Evolutionary conservation across 2,113 vertebrate genomes (phyloP), one percentile per base, ranked within the genome.

Genomic region (Pungitius pungitius): DNA sequence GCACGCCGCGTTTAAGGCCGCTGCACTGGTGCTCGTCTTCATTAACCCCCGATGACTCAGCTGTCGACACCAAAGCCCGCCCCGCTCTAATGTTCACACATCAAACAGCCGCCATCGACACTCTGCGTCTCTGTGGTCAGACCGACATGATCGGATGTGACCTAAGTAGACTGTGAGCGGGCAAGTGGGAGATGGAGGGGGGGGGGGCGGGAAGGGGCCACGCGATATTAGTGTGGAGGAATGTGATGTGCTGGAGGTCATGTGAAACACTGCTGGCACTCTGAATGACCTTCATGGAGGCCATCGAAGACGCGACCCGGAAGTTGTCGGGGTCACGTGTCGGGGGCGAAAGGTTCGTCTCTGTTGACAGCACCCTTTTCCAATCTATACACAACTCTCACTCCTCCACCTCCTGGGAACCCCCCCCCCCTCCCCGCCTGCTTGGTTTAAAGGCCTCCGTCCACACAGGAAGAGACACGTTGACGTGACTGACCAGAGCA

Each of bases 41-140:
- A 86, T 89, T 90, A 87, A 92, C 87, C 89, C 78, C 80, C 35
- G n/a, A n/a, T 89, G 88, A 91, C 84, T 92, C 88, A 90, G 82
- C 77, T 55, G 85, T 72, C 82, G 82, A 89, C 87, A 82, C 72
- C 42, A 45, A 58, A 74, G 79, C 64, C 74, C 56, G 26, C 11
- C 71, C 68, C 37, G 35, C 73, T 79, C 54, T 69, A 60, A 81
- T 59, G 33, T 70, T 77, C 82, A 59, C 66, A 89, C 80, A 89
- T 92, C 83, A 91, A 87, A 90, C 80, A 45, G 56, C 54, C 35
- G 6, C 12, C 52, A 77, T 61, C 13, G 27, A 77, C 75, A 62
- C 52, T n/a, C 62, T 59, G 45, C 8, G 39, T 42, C 67, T 58
- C 1, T 85, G 86, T 61, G 54, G 74, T 65, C 59, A 58, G 35